Evolutionary conservation across 2,888 invertebrate genomes (phyloP), one percentile per base, ranked within the genome.

Genomic region (Amblyteles armatorius): DNA sequence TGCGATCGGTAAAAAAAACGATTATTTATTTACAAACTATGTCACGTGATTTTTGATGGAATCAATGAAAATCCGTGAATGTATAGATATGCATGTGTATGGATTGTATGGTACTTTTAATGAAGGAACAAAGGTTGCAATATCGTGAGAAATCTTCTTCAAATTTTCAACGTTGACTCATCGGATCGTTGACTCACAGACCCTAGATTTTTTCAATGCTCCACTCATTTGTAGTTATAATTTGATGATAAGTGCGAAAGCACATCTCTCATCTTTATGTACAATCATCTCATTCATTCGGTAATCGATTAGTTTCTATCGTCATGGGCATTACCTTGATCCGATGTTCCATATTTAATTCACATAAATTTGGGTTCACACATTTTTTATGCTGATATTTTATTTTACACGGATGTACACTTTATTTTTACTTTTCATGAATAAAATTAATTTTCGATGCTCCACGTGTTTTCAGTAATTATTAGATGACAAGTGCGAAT

Each of bases 21-120:
- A 69, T 65, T 68, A 74, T 79, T 80, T 80, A 84, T 72, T 57
- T 50, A 60, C 48, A 60, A 69, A 76, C 44, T 6, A 16, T 22
- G 63, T 36, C 26, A 22, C 13, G 26, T 26, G 26, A 22, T 13
- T 57, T 57, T 57, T 2, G 3, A 22, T 57, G 57, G 16, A 57
- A 26, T 57, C 22, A 57, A 26, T 57, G 22, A n/a, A 50, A 16
- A 48, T 29, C 13, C 26, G 44, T 55, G 11, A 22, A 63, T 55
- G 63, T 77, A 63, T 69, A 74, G 22, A 52, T 63, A 50, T 63
- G 52, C 0, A 52, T 22, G 5, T 11, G 3, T 33, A 33, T n/a
- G 3, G 22, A 33, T 19, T 55, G 65, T 16, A 29, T 36, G 9
- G 72, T 52, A 44, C 71, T 72, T 48, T 72, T 36, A 40, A 71